These are phyloP conservation scores for Cataglyphis rosenhaueri DNA, from an alignment of 2,888 invertebrate species.

Conservation along the genomic window DNA sequence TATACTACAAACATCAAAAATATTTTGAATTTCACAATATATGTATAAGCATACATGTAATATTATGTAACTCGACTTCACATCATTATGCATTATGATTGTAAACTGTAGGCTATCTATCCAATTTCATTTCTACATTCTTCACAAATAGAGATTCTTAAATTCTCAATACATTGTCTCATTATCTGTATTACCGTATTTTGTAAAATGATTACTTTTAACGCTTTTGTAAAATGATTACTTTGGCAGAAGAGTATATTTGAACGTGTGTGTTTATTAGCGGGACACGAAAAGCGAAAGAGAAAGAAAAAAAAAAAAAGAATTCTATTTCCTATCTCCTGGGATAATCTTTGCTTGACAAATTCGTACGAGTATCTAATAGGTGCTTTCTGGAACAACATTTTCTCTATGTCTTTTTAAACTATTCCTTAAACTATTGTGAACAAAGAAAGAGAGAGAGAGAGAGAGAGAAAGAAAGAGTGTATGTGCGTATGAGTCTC, in stretches of 20 bases:
- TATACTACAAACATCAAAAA: constrained; percentile 52
- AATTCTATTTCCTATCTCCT: constrained; percentile 29
- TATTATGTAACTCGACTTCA: constrained; percentile 58
- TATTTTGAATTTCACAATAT: constrained; percentile 52
- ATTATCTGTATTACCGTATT: constrained; percentile 66
- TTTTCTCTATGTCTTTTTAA: constrained; percentile 68
- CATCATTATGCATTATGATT: constrained; percentile 65
- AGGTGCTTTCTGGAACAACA: constrained; percentile 66
- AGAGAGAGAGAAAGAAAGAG: not conserved
- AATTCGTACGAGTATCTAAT: constrained; percentile 57
- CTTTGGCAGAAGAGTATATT: constrained; percentile 46
- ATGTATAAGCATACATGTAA: constrained; percentile 51
- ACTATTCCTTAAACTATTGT: constrained; percentile 67
- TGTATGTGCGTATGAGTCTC: constrained; percentile 68
- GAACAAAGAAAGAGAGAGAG: constrained; percentile 59
- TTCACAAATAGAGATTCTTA: constrained; percentile 55
- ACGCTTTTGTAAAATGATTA: constrained; percentile 48
- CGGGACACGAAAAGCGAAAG: constrained; percentile 26
- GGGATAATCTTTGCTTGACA: constrained; percentile 53
- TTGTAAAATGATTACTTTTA: not conserved
- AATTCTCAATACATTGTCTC: constrained; percentile 61
- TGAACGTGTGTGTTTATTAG: constrained; percentile 54
- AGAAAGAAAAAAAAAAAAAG: constrained; percentile 5
- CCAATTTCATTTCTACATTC: constrained; percentile 47
- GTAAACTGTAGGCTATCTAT: constrained; percentile 58